Base-by-base conservation (phyloP, 2,797 vertebrate species). In the Hozukius guyotensis region DNA sequence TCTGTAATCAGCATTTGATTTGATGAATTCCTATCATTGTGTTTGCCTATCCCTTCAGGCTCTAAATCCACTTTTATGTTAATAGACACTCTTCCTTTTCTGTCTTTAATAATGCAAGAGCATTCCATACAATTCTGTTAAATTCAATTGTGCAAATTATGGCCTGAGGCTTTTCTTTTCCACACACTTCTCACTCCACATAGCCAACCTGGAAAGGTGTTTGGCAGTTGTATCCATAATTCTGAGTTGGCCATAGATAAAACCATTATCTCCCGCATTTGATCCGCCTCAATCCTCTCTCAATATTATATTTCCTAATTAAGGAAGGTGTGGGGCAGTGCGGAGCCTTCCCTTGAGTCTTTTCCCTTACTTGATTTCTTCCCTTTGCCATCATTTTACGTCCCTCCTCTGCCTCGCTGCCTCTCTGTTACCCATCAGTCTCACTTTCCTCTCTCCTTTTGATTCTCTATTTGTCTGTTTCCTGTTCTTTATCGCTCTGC, bases 231-330 rank as follows among this genome's bases (percentile, higher is more conserved):
- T 82, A 85, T 84, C 80, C 60, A 83, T 88, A 89, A 92, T 87
- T 90, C 77, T 81, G 62, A 61, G 69, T 82, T 78, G 85, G 87
- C 82, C 70, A 20, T 24, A 91, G 89, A 92, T 93, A 89, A 94
- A 92, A 82, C 86, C 87, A 89, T 93, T 88, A 90, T 90, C 84
- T 91, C 46, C 70, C 1, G 9, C 83, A 89, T 89, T 84, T 90
- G 82, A 93, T 92, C 92, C 86, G 84, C 86, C 79, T 84, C 79
- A 88, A 78, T 92, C 89, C 82, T 85, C 77, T 78, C 74, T 71
- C 87, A 87, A 83, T 90, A 91, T 93, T 91, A 90, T 89, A 90
- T 89, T 91, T 92, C 81, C 88, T 91, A 92, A 93, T 93, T 93
- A 92, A 86, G 81, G 77, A 78, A 84, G 81, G 76, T 84, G 81